Base-by-base conservation (phyloP, 1,140 invertebrate genomes). In the Eufriesea mexicana region DNA sequence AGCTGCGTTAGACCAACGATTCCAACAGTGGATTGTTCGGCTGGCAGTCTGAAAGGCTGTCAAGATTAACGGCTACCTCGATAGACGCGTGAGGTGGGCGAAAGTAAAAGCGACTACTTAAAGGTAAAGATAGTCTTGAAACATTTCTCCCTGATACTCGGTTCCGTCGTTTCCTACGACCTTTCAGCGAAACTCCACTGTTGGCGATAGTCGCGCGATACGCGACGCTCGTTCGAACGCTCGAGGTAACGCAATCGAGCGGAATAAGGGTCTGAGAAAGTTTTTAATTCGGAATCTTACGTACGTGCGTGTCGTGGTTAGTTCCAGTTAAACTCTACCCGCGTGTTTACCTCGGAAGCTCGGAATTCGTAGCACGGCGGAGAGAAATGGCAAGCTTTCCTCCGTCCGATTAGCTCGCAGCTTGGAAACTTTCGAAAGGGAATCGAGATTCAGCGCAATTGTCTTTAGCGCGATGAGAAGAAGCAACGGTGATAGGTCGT, bases 371-470 rank as follows among this genome's bases (percentile, higher is more conserved):
- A 25, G 25, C 45, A 45, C 12, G 42, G 5, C 10, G 20, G 35
- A 20, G 18, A 64, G 28, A 35, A 18, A 35, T 18, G 47, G n/a
- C 14, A 18, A n/a, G 42, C 16, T 70, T 25, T 28, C 67, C n/a
- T 70, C 47, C n/a, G 23, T n/a, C 25, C 49, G 42, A 23, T 45
- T 47, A 12, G 45, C 35, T 18, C 28, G 35, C 2, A 57, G 35
- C 54, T 45, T n/a, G 59, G 10, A 18, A 75, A 62, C 45, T 59
- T 61, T 62, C 25, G n/a, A 54, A 76, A 62, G 59, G 25, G 57
- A 10, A 62, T 42, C 20, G 54, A 20, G 51, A 49, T 49, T 61
- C 57, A 59, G 28, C 73, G 18, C 20, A n/a, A 16, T 66, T 42
- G 8, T 7, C 8, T 42, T 5, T 42, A 35, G 23, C 62, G 18